phyloP scores from a whole-genome alignment of 2,113 vertebrate genomes.

The Galbula dea region DNA sequence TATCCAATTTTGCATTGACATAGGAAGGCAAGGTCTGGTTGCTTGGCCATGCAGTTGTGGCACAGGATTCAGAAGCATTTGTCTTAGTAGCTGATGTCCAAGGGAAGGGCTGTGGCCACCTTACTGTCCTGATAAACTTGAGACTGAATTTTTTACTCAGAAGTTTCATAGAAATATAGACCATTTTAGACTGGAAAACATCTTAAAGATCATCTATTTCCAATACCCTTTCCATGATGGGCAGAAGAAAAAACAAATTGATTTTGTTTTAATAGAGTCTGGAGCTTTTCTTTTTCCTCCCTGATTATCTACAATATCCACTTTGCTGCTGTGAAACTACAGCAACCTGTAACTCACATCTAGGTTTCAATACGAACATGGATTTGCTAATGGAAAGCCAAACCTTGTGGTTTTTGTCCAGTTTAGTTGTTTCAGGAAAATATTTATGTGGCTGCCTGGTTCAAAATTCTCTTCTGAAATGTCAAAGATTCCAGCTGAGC shows the following conservation, averaged over 20 bases:
- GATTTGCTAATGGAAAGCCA: neutral
- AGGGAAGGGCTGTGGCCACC: neutral
- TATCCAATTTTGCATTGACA: neutral
- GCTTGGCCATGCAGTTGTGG: neutral
- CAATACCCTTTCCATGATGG: neutral
- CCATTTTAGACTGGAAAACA: neutral
- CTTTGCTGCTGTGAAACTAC: neutral
- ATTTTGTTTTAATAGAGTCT: neutral
- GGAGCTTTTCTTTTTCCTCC: neutral
- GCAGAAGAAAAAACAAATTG: neutral
- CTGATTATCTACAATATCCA: neutral
- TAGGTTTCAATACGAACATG: neutral
- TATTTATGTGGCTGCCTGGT: neutral
- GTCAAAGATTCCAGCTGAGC: neutral
- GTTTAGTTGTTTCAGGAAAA: neutral
- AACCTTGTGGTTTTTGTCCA: neutral
- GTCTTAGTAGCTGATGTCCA: neutral
- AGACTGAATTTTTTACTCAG: neutral
- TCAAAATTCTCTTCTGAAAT: conserved; percentile 4
- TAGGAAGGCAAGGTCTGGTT: neutral
- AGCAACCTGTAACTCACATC: neutral
- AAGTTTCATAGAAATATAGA: neutral
- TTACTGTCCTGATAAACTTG: neutral
- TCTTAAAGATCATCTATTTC: neutral
- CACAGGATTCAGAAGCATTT: neutral